These are phyloP conservation scores for Notolepis coatsorum DNA, from an alignment of 2,797 vertebrate species.

Conservation along the genomic window DNA sequence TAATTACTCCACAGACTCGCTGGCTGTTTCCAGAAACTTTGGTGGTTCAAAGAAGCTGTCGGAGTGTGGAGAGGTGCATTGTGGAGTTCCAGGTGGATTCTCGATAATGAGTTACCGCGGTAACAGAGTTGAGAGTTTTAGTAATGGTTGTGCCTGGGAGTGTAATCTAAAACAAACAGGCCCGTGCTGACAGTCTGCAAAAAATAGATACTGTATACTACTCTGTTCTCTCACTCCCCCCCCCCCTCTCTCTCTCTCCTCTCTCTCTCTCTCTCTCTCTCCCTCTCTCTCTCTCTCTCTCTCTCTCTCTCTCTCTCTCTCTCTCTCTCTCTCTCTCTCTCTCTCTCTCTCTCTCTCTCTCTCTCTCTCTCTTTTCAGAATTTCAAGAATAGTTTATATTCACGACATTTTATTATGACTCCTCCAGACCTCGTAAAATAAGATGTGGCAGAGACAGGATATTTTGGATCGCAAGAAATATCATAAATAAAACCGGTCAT, in stretches of 20 bases:
- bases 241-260: constrained; percentile 2
- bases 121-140: constrained; percentile 80
- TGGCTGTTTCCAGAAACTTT: constrained; percentile 77
- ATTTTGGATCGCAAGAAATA: constrained; percentile 28
- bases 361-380: constrained; percentile 29
- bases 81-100: constrained; percentile 87
- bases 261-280: constrained; percentile 25
- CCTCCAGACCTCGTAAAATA: constrained; percentile 28
- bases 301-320: constrained; percentile 37
- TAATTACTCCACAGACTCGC: constrained; percentile 82
- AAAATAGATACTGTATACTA: constrained; percentile 71
- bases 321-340: background rate
- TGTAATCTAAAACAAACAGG: constrained; percentile 84
- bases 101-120: constrained; percentile 82
- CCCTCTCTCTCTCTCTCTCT: constrained; percentile 13
- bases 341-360: constrained; percentile 32
- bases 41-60: constrained; percentile 79
- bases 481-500: constrained; percentile 6
- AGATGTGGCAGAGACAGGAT: constrained; percentile 5
- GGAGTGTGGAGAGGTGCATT: constrained; percentile 82
- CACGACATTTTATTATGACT: constrained; percentile 11
- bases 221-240: background rate
- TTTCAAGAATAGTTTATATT: constrained; percentile 59
- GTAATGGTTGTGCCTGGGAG: constrained; percentile 81
- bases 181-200: constrained; percentile 73